Evolutionary conservation across 2,797 vertebrate genomes (phyloP), one percentile per base, ranked within the genome.

Genomic region (Sebastes goodei): DNA sequence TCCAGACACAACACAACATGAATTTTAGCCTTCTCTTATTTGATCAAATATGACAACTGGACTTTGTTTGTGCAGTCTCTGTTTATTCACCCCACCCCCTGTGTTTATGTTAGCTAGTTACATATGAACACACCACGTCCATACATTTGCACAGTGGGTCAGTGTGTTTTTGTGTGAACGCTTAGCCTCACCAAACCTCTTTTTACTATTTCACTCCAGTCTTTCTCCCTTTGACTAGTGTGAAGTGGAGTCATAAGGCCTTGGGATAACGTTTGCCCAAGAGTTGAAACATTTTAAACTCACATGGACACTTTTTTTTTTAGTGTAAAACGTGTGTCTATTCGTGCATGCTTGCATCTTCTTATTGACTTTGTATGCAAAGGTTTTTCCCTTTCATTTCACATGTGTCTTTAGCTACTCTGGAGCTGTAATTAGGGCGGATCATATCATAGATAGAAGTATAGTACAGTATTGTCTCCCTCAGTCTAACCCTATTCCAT

Each of bases 401-500:
- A 46, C 42, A 46, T 17, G 15, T 46, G 42, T 46, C 42, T 46
- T 46, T 17, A 46, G 15, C 42, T 46, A 46, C 42, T 17, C 42
- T 46, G 15, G 15, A 52, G 49, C 49, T 52, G 49, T 52, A 52
- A 52, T 52, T 52, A 52, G 49, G 49, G 49, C 2, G 20, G 20
- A n/a, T 52, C 30, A 17, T n/a, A 20, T 53, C 15, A 38, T 12
- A 25, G 5, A 57, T 15, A 30, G 38, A 33, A 64, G 7, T 57
- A 27, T 7, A 57, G 7, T 27, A 52, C 17, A 53, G 42, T 38
- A 17, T 33, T 27, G 25, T 74, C 7, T 72, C 29, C 55, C 5
- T 69, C 60, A 23, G 29, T 71, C 42, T 30, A 30, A 70, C 21
- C 52, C 29, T 25, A 70, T 68, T 82, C 78, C 52, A 74, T 86